phyloP scores from a whole-genome alignment of 2,113 vertebrate species.

The Lamprologus tigripictilis region DNA sequence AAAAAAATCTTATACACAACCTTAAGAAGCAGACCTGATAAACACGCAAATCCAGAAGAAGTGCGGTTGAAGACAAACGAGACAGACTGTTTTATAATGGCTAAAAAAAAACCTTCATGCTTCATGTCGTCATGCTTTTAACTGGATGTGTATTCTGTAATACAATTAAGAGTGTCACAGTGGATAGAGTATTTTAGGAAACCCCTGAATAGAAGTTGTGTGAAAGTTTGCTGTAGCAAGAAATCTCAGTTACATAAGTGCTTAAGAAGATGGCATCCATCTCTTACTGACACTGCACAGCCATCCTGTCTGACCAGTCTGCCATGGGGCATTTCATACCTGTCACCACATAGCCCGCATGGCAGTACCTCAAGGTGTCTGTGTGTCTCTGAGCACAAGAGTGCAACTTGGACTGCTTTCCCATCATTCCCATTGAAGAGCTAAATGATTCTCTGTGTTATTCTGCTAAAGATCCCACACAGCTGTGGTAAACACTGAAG shows the following conservation, averaged over 20 bases:
- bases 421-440: not conserved
- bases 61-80: fast-evolving
- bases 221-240: not conserved
- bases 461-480: not conserved
- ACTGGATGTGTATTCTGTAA: not conserved
- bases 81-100: not conserved
- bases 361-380: conserved; percentile 31
- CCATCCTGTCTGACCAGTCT: not conserved
- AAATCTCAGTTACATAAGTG: not conserved
- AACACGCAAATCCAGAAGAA: not conserved
- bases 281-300: not conserved
- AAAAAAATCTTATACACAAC: not conserved
- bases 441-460: not conserved
- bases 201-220: fast-evolving
- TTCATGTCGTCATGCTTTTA: not conserved
- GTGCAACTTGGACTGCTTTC: conserved; percentile 7
- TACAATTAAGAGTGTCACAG: not conserved
- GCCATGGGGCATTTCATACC: conserved; percentile 35
- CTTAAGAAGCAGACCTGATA: not conserved
- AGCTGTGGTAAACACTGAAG: not conserved
- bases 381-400: not conserved
- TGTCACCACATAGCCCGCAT: not conserved
- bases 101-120: not conserved
- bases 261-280: not conserved
- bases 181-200: not conserved